A percentile compares a stretch with the other conserved stretches of the same genome.
phyloP scores from a whole-genome alignment of 1,140 invertebrate genomes.

The Drosophila watanabei region DNA sequence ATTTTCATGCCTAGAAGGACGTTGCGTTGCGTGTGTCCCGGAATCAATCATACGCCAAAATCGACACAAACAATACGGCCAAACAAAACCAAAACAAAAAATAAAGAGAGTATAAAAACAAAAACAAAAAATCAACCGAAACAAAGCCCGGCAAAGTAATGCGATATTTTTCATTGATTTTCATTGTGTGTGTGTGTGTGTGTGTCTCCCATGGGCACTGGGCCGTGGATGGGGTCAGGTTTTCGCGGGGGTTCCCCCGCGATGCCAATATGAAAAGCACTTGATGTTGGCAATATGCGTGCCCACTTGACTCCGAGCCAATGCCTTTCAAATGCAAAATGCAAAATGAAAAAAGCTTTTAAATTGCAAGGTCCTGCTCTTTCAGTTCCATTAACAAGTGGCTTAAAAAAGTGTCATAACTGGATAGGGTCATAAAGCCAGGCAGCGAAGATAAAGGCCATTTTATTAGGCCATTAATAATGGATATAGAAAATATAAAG shows the following conservation, averaged over 20 bases:
- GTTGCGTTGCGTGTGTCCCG: conserved; percentile 49
- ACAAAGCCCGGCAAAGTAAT: conserved; percentile 68
- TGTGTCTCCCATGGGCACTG: conserved; percentile 5
- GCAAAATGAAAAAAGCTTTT: conserved; percentile 34
- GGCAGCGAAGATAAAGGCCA: background rate
- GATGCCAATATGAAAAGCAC: conserved; percentile 56
- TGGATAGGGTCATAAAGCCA: background rate
- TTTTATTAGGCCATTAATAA: background rate
- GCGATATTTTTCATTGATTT: conserved; percentile 82
- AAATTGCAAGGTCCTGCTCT: conserved; percentile 8
- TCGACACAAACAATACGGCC: conserved; percentile 57
- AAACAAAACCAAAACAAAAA: conserved; percentile 19
- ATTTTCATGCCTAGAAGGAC: conserved; percentile 54
- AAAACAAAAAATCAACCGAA: conserved; percentile 41
- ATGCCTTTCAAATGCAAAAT: conserved; percentile 38
- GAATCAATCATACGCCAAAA: conserved; percentile 82
- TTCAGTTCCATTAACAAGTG: conserved; percentile 7
- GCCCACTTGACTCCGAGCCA: conserved; percentile 57
- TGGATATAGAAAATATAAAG: no score
- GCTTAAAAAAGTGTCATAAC: conserved; percentile 6
- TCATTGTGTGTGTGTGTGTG: conserved; percentile 52
- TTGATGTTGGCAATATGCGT: conserved; percentile 76
- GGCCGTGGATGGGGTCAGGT: background rate
- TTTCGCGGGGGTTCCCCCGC: background rate
- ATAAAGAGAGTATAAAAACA: background rate